Conservation (phyloP, 2,888 invertebrate species). For the Acrobeloides nanus region DNA sequence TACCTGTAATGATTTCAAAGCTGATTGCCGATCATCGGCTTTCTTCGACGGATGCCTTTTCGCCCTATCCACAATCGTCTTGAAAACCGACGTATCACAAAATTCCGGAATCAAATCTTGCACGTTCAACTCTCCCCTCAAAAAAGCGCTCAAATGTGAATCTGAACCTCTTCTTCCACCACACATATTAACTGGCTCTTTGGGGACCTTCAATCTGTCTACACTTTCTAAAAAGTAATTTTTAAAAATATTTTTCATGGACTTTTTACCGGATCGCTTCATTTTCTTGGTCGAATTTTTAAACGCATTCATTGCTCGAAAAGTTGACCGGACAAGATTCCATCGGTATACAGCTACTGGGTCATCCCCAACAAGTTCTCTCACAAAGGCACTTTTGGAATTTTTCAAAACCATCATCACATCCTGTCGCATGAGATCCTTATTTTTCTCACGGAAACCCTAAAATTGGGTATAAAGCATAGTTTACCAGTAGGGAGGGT, state of each 20-base stretch:
- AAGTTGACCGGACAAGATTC: conserved; percentile 34
- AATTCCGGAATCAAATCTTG: conserved; percentile 48
- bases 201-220: conserved; percentile 34
- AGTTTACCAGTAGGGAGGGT: too few relatives aligned
- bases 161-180: conserved; percentile 33
- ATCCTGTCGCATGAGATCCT: conserved; percentile 86
- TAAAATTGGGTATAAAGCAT: conserved; percentile 23
- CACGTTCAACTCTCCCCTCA: conserved; percentile 44
- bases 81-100: conserved; percentile 51
- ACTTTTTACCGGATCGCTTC: conserved; percentile 25
- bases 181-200: conserved; percentile 8
- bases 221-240: conserved; percentile 33
- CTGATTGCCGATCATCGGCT: conserved; percentile 35
- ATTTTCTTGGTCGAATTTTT: conserved; percentile 48
- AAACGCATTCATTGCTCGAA: conserved; percentile 47
- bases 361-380: conserved; percentile 84
- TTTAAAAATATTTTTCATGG: not conserved
- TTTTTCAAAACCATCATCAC: conserved; percentile 87
- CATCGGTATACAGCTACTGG: conserved; percentile 73
- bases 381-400: conserved; percentile 81
- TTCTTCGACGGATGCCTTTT: conserved; percentile 30
- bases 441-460: conserved; percentile 89
- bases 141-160: conserved; percentile 47
- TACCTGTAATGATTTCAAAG: conserved; percentile 35
- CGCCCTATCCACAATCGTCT: conserved; percentile 47